A percentile compares a stretch with the other conserved stretches of the same genome.
Conservation (phyloP, 2,888 invertebrate genomes). For the Trachelus iudaicus region DNA sequence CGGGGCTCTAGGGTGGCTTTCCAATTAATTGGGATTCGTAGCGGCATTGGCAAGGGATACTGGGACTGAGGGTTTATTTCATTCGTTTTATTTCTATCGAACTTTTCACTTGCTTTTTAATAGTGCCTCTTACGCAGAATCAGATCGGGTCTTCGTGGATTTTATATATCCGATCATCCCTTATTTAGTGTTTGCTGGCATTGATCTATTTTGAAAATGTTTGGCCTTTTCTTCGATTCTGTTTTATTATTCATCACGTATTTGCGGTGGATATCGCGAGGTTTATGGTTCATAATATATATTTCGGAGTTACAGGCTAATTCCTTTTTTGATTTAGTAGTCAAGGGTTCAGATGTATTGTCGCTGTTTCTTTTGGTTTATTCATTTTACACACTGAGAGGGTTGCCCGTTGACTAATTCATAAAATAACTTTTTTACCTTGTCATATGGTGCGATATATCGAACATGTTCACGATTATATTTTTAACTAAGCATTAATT, state of each 20-base stretch:
- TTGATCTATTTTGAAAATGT: too few species aligned
- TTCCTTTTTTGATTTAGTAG: neutral
- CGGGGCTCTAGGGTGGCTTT: slow-evolving; percentile 17
- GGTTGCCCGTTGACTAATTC: neutral
- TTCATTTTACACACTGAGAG: neutral
- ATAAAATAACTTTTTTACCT: neutral
- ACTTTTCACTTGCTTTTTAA: neutral
- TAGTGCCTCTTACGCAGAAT: neutral
- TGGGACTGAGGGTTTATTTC: neutral
- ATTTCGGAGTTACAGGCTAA: neutral
- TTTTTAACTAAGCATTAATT: neutral
- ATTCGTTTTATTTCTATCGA: neutral
- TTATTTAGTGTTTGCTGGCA: too few species aligned
- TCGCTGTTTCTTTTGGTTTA: neutral
- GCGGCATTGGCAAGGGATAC: neutral
- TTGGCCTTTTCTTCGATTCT: neutral
- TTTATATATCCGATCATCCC: too few species aligned
- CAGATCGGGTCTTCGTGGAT: neutral
- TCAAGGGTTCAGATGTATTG: neutral
- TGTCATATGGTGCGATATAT: neutral
- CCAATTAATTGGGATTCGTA: slow-evolving; percentile 18
- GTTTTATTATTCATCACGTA: neutral
- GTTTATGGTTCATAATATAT: neutral
- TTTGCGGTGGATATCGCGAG: neutral
- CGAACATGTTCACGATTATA: neutral